These are phyloP conservation scores for Silurus lanzhouensis DNA, from an alignment of 2,797 vertebrate species.

Conservation along the genomic window DNA sequence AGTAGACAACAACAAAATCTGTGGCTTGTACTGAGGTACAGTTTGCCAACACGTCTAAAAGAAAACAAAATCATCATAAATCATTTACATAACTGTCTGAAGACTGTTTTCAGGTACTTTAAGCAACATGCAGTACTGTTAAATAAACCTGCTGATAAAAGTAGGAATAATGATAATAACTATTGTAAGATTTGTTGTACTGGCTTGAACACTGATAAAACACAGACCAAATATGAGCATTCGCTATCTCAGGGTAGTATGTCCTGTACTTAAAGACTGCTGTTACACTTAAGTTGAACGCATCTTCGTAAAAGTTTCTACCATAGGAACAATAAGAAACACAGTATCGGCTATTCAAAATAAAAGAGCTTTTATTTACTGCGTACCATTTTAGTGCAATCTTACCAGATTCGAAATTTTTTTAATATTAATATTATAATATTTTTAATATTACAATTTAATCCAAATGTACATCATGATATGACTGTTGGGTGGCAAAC, in stretches of 20 bases:
- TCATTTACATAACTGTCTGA: neutral
- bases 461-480: neutral
- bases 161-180: neutral
- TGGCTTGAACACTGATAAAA: slow-evolving; percentile 28
- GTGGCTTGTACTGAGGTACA: slow-evolving; percentile 9
- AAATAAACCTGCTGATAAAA: neutral
- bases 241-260: slow-evolving; percentile 17
- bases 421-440: too few species aligned
- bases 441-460: neutral
- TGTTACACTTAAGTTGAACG: slow-evolving; percentile 2
- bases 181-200: slow-evolving; percentile 1
- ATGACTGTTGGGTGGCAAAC: neutral
- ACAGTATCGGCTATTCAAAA: neutral
- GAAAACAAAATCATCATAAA: slow-evolving; percentile 30
- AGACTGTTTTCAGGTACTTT: neutral
- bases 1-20: slow-evolving; percentile 8
- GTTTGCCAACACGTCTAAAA: slow-evolving; percentile 36
- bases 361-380: neutral
- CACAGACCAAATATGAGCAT: slow-evolving; percentile 34
- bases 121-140: slow-evolving; percentile 7
- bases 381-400: neutral
- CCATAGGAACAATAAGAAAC: slow-evolving; percentile 27
- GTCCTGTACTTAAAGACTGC: slow-evolving; percentile 17
- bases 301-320: neutral
- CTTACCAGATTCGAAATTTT: neutral